phyloP scores from a whole-genome alignment of 2,113 vertebrate genomes.

The Gorilla gorilla region DNA sequence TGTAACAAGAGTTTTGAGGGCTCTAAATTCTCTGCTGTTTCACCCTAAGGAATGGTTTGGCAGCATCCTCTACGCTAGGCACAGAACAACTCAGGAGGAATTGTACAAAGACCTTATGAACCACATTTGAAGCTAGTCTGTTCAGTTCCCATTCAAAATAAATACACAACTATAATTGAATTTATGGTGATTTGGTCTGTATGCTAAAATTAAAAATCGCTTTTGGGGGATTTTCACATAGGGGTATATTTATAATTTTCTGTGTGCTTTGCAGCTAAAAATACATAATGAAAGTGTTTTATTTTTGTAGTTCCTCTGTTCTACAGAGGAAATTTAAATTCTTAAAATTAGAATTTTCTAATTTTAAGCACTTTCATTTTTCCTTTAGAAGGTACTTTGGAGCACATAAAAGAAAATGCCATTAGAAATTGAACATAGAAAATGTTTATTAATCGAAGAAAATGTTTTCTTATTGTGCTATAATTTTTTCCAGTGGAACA shows the following conservation, averaged over 20 bases:
- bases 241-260: slow-evolving; percentile 52
- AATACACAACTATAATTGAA: background rate
- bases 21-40: background rate
- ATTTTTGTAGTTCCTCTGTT: slow-evolving; percentile 58
- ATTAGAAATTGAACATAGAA: slow-evolving; percentile 37
- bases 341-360: slow-evolving; percentile 40
- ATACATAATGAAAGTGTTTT: slow-evolving; percentile 56
- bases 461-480: background rate
- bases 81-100: background rate
- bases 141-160: background rate
- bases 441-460: slow-evolving; percentile 36
- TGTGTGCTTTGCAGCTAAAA: slow-evolving; percentile 36
- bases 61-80: background rate
- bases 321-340: too few species aligned
- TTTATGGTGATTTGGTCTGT: slow-evolving; percentile 19
- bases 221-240: slow-evolving; percentile 45
- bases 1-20: background rate
- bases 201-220: slow-evolving; percentile 31
- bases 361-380: slow-evolving; percentile 33
- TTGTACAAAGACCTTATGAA: background rate
- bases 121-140: background rate
- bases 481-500: background rate
- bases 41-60: background rate
- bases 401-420: slow-evolving; percentile 12
- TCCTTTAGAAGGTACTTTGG: background rate